Evolutionary conservation across 2,797 vertebrate species (phyloP).

Genomic region (Dendrocincla fuliginosa): DNA sequence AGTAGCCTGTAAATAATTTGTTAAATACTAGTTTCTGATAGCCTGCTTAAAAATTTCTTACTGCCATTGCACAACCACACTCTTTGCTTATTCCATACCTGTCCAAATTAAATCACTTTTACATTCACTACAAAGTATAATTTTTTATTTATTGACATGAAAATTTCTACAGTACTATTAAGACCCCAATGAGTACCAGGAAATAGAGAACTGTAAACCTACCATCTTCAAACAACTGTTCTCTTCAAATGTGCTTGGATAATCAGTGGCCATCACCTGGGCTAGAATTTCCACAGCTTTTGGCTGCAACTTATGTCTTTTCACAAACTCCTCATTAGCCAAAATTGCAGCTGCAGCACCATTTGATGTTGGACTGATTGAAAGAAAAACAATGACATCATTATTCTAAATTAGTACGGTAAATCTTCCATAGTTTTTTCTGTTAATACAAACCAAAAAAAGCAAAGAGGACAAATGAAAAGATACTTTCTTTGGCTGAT

Average conservation of each 20-base stretch:
- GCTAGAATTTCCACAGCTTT: constrained; percentile 94
- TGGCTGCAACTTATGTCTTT: constrained; percentile 77
- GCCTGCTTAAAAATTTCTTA: not conserved
- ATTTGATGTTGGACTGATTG: constrained; percentile 89
- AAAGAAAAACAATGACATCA: not conserved
- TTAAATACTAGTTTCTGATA: not conserved
- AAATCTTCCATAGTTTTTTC: not conserved
- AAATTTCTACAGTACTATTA: not conserved
- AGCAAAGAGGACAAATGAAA: not conserved
- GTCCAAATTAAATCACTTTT: not conserved
- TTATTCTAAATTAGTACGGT: not conserved
- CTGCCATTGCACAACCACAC: not conserved
- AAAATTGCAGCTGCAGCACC: constrained; percentile 92
- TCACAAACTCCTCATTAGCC: constrained; percentile 89
- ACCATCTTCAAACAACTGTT: constrained; percentile 92
- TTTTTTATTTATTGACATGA: not conserved
- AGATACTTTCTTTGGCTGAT: not conserved
- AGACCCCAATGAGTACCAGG: not conserved
- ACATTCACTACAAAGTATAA: not conserved
- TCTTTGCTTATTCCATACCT: not conserved
- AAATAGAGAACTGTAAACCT: constrained; percentile 16
- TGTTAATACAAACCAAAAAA: not conserved
- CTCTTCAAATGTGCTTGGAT: constrained; percentile 85
- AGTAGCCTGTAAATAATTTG: not conserved
- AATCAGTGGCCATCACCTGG: constrained; percentile 94